These are phyloP conservation scores for Ennomos quercinarius DNA, from an alignment of 2,888 invertebrate genomes.

Conservation along the genomic window DNA sequence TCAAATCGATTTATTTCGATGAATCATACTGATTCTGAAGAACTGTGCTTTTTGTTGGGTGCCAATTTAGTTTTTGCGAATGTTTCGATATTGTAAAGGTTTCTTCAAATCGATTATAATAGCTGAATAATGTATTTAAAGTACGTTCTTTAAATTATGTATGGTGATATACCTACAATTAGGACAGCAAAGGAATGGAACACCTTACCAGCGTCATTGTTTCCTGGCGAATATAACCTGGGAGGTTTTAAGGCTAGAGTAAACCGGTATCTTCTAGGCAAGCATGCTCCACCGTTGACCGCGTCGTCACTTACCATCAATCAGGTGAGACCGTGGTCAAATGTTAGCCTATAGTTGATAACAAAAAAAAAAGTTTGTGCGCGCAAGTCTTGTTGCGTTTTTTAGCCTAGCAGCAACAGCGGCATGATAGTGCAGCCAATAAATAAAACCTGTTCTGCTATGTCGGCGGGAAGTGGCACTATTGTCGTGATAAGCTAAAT, in stretches of 20 bases:
- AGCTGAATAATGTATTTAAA: conserved; percentile 10
- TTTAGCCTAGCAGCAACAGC: conserved; percentile 30
- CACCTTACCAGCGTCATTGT: too few relatives aligned
- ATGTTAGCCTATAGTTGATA: too few relatives aligned
- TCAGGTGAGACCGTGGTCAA: too few relatives aligned
- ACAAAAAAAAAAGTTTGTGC: too few relatives aligned
- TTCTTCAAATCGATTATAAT: conserved; percentile 16
- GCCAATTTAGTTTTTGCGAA: conserved; percentile 42
- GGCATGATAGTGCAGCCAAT: conserved; percentile 52
- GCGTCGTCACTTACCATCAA: too few relatives aligned
- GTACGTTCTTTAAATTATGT: conserved; percentile 20
- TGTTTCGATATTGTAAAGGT: conserved; percentile 22
- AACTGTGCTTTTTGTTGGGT: conserved; percentile 41
- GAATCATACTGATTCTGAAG: conserved; percentile 66
- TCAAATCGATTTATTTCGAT: conserved; percentile 63
- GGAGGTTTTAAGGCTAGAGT: too few relatives aligned
- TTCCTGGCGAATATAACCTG: too few relatives aligned
- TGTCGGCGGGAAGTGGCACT: conserved; percentile 46
- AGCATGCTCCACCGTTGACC: too few relatives aligned
- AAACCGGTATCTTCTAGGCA: too few relatives aligned
- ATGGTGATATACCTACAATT: conserved; percentile 22
- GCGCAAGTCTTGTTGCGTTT: conserved; percentile 12
- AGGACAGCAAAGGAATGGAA: too few relatives aligned
- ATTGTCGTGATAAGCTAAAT: conserved; percentile 66
- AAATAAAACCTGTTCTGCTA: conserved; percentile 62